Evolutionary conservation across 2,113 vertebrate species (phyloP).

Genomic region (Ornithorhynchus anatinus): DNA sequence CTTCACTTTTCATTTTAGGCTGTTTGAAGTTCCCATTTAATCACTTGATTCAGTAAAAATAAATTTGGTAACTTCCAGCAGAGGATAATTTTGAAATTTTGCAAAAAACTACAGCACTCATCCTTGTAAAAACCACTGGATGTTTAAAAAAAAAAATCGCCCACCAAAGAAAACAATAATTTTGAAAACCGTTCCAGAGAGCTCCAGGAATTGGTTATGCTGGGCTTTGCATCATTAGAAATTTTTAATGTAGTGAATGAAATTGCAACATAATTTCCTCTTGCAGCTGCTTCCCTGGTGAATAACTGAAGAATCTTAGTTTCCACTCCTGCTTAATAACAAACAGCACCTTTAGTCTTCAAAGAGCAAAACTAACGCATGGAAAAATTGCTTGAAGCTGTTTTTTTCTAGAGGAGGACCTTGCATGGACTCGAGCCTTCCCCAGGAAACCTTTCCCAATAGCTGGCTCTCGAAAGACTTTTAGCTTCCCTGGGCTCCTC

Average conservation of each 20-base stretch:
- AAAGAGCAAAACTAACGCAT: constrained; percentile 7
- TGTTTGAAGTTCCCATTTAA: too few relatives aligned
- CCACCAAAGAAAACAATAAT: too few relatives aligned
- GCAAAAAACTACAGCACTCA: too few relatives aligned
- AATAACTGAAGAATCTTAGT: background rate
- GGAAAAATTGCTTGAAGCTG: background rate
- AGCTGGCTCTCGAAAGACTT: background rate
- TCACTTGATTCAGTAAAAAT: too few relatives aligned
- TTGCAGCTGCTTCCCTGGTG: background rate
- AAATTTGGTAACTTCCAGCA: too few relatives aligned
- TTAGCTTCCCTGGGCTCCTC: constrained; percentile 12
- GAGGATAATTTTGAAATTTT: too few relatives aligned
- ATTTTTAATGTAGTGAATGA: constrained; percentile 10
- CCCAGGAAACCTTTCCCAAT: constrained; percentile 20
- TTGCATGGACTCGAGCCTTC: background rate
- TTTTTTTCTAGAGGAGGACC: constrained; percentile 9
- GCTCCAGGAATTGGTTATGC: constrained; percentile 1
- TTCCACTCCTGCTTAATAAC: background rate
- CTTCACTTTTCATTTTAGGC: too few relatives aligned
- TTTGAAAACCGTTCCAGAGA: constrained; percentile 8
- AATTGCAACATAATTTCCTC: constrained; percentile 8
- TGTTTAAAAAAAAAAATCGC: too few relatives aligned
- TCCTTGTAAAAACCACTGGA: too few relatives aligned
- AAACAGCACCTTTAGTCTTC: background rate
- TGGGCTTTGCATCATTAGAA: background rate